Evolutionary conservation across 2,113 vertebrate genomes (phyloP).

Genomic region (Sceloporus undulatus): DNA sequence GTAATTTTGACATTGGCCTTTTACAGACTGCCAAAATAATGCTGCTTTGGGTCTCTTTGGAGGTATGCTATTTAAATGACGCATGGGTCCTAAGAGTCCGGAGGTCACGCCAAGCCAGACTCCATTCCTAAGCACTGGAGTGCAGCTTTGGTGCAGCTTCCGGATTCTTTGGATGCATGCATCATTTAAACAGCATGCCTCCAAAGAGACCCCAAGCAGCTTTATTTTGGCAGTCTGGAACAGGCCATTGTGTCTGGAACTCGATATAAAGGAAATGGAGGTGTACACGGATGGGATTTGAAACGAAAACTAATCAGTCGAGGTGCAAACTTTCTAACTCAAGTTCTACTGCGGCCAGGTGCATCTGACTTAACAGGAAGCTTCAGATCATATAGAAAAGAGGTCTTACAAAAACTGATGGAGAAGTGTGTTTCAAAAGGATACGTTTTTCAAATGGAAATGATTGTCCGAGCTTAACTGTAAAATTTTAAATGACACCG

Average conservation of each 20-base stretch:
- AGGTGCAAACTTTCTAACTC: constrained; percentile 94
- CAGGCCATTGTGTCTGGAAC: constrained; percentile 89
- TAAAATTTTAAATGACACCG: too few relatives aligned
- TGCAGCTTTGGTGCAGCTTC: too few relatives aligned
- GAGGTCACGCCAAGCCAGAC: too few relatives aligned
- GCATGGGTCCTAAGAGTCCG: too few relatives aligned
- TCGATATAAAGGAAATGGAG: constrained; percentile 91
- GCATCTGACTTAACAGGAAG: constrained; percentile 97
- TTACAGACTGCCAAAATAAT: too few relatives aligned
- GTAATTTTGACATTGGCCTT: constrained; percentile 83
- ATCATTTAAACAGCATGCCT: too few relatives aligned
- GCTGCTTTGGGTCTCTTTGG: too few relatives aligned
- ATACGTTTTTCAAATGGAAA: constrained; percentile 99
- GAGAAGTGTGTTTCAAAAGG: constrained; percentile 95
- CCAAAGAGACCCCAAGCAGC: too few relatives aligned
- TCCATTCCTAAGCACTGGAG: too few relatives aligned
- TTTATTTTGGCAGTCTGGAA: too few relatives aligned
- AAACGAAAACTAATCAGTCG: constrained; percentile 97
- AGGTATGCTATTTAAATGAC: too few relatives aligned
- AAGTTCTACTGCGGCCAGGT: constrained; percentile 92
- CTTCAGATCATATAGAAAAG: constrained; percentile 95
- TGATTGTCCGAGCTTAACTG: constrained; percentile 89
- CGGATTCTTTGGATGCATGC: too few relatives aligned
- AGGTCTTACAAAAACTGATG: constrained; percentile 90
- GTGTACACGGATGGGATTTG: constrained; percentile 97